Conservation (phyloP, 2,113 vertebrate genomes). For the Engraulis encrasicolus region DNA sequence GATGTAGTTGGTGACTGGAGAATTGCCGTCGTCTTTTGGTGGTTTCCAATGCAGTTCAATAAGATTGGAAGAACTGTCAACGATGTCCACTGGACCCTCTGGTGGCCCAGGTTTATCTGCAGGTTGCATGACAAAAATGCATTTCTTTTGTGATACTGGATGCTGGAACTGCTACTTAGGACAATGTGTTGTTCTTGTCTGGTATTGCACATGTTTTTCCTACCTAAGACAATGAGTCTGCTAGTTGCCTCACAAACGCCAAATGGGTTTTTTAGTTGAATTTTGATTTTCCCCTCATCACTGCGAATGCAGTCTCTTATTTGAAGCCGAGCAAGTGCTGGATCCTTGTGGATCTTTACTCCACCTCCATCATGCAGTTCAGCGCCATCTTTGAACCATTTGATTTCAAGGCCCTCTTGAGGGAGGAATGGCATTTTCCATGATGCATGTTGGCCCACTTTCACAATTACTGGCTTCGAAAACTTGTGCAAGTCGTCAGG, state of each 20-base stretch:
- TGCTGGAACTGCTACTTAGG: not conserved
- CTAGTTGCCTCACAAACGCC: conserved; percentile 73
- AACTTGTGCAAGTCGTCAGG: conserved; percentile 76
- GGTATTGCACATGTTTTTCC: conserved; percentile 38
- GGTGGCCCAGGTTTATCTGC: conserved; percentile 82
- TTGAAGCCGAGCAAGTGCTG: conserved; percentile 74
- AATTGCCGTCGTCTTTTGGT: conserved; percentile 81
- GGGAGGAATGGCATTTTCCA: conserved; percentile 81
- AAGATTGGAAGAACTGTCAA: conserved; percentile 67
- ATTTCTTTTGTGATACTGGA: not conserved
- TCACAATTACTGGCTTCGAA: conserved; percentile 77
- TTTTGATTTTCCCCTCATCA: conserved; percentile 81
- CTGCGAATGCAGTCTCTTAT: conserved; percentile 77
- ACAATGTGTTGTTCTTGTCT: not conserved
- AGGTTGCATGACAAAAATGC: not conserved
- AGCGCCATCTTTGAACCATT: conserved; percentile 79
- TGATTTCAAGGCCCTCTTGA: conserved; percentile 71
- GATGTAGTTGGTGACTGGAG: conserved; percentile 74
- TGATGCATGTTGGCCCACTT: conserved; percentile 76
- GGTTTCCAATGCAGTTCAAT: conserved; percentile 81
- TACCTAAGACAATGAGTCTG: conserved; percentile 78
- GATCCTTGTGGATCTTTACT: conserved; percentile 74
- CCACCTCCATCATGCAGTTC: conserved; percentile 72
- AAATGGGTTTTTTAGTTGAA: conserved; percentile 80
- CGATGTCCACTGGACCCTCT: conserved; percentile 79